Conservation (phyloP, 2,888 invertebrate genomes). For the Elysia crispata region DNA sequence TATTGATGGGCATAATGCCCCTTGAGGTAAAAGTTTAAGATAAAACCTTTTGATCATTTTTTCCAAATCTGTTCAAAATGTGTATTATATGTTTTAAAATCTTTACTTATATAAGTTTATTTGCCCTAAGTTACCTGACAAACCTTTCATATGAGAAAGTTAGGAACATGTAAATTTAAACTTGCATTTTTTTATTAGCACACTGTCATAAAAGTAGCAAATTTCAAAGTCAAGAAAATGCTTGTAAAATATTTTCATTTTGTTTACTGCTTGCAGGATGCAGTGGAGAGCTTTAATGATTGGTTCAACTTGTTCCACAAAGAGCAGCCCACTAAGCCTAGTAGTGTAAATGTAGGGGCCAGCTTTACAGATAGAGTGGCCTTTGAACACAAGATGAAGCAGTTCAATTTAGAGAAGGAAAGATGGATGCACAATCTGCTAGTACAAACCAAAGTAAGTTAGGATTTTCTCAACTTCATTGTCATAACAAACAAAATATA, state of each 20-base stretch:
- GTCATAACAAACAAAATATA: no score
- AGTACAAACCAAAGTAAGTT: conserved; percentile 83
- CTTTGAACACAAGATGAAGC: conserved; percentile 88
- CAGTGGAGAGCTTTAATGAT: conserved; percentile 90
- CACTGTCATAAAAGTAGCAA: not conserved
- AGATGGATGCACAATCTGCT: conserved; percentile 81
- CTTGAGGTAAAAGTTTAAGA: no score
- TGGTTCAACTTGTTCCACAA: conserved; percentile 92
- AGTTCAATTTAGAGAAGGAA: conserved; percentile 87
- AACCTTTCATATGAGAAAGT: no score
- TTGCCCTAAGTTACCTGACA: no score
- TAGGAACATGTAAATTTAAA: no score
- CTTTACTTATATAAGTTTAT: no score
- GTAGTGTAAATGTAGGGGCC: conserved; percentile 75
- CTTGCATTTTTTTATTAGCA: not conserved
- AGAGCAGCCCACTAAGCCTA: conserved; percentile 83
- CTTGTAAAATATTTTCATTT: not conserved
- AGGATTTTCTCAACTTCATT: no score
- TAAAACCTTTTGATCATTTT: no score
- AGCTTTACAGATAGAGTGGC: conserved; percentile 91
- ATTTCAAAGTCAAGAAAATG: no score
- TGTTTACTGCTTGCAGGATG: conserved; percentile 80
- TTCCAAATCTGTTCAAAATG: no score
- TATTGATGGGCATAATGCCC: no score
- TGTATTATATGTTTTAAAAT: no score